Evolutionary conservation across 2,888 invertebrate genomes (phyloP).

Genomic region (Drosophila rubida): DNA sequence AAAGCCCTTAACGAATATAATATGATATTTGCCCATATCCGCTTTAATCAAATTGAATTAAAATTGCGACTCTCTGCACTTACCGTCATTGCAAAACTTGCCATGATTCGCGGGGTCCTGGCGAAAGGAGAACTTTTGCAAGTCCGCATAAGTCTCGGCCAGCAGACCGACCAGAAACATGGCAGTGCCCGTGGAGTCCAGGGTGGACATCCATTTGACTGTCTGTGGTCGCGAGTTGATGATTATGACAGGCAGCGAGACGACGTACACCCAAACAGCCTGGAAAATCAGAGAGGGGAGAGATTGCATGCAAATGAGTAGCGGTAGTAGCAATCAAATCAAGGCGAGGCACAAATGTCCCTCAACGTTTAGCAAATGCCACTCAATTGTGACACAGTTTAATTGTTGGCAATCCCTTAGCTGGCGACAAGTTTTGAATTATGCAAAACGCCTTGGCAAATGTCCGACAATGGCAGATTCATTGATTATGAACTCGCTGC

Average conservation of each 20-base stretch:
- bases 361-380: conserved; percentile 48
- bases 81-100: conserved; percentile 96
- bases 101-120: conserved; percentile 95
- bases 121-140: conserved; percentile 96
- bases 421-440: conserved; percentile 57
- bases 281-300: conserved; percentile 79
- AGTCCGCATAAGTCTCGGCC: conserved; percentile 95
- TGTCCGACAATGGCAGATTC: conserved; percentile 52
- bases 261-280: conserved; percentile 96
- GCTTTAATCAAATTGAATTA: not conserved
- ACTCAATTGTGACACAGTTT: conserved; percentile 14
- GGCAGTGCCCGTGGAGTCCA: conserved; percentile 94
- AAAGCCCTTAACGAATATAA: conserved; percentile 87
- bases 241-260: conserved; percentile 96
- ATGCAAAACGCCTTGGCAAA: conserved; percentile 53
- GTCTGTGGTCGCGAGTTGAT: conserved; percentile 91
- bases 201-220: conserved; percentile 93
- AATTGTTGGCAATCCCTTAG: conserved; percentile 17
- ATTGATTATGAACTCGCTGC: conserved; percentile 53
- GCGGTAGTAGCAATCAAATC: conserved; percentile 22
- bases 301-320: conserved; percentile 3
- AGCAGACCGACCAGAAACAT: conserved; percentile 94
- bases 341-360: not conserved
- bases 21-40: too few species aligned
- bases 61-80: conserved; percentile 54